A percentile compares a stretch with the other conserved stretches of the same genome.
These are phyloP conservation scores for Drosophila navojoa DNA, from an alignment of 1,140 invertebrate genomes.

Conservation along the genomic window DNA sequence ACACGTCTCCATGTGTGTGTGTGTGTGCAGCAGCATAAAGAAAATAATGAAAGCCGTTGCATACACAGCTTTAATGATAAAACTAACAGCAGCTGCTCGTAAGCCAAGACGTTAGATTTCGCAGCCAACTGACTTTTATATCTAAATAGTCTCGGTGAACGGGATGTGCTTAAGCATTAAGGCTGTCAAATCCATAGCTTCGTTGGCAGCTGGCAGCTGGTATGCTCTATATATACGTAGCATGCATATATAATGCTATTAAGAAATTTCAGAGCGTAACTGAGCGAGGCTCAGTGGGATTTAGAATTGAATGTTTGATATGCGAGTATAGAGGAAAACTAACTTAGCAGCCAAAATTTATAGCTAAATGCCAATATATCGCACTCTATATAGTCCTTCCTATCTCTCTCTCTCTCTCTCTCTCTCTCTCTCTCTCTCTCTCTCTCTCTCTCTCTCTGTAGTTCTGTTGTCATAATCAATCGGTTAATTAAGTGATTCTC, in stretches of 20 bases:
- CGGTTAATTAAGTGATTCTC: neutral
- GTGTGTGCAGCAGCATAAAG: constrained; percentile 6
- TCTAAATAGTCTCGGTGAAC: constrained; percentile 7
- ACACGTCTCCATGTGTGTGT: neutral
- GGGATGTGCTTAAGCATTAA: neutral
- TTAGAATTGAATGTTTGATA: too few relatives aligned
- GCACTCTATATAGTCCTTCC: too few relatives aligned
- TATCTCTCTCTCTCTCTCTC: too few relatives aligned
- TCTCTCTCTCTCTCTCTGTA: too few relatives aligned
- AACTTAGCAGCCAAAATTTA: too few relatives aligned
- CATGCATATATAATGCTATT: neutral
- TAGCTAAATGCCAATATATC: too few relatives aligned
- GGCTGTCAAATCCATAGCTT: neutral
- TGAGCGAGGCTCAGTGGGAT: too few relatives aligned
- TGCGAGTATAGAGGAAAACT: too few relatives aligned
- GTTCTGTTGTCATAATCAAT: too few relatives aligned
- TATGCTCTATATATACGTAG: too few relatives aligned
- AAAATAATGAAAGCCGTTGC: constrained; percentile 64
- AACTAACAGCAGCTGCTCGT: constrained; percentile 54
- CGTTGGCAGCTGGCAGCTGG: too few relatives aligned
- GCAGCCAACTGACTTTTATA: constrained; percentile 10
- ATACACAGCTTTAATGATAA: constrained; percentile 63
- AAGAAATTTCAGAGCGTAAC: neutral
- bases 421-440: too few relatives aligned
- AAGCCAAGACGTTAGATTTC: constrained; percentile 50